A percentile compares a stretch with the other conserved stretches of the same genome.
Conservation (phyloP, 2,113 vertebrate species). For the Mesoclemmys tuberculata region DNA sequence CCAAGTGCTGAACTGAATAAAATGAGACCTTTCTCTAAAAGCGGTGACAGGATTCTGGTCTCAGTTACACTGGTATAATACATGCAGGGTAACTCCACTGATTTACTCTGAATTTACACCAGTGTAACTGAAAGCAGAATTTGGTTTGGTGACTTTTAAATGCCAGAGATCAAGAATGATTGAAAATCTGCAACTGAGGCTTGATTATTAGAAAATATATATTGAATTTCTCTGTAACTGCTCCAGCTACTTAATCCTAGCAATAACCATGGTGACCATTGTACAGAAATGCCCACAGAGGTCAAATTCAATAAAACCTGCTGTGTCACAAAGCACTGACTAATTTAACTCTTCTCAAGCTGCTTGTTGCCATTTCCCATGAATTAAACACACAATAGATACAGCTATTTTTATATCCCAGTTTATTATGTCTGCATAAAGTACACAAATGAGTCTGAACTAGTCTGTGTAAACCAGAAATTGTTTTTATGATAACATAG, state of each 20-base stretch:
- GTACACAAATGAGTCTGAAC: neutral
- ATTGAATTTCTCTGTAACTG: neutral
- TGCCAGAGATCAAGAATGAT: neutral
- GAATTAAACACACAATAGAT: neutral
- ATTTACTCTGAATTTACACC: neutral
- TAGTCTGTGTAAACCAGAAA: neutral
- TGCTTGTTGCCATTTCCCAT: neutral
- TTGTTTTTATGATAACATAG: neutral
- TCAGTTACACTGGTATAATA: neutral
- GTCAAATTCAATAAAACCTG: conserved; percentile 3
- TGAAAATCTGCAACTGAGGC: conserved; percentile 11
- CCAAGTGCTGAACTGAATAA: neutral
- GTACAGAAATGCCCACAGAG: neutral
- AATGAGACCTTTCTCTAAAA: neutral
- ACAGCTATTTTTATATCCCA: neutral
- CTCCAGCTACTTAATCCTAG: conserved; percentile 12
- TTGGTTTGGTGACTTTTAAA: neutral
- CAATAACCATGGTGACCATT: neutral
- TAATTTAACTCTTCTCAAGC: neutral
- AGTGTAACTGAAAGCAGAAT: neutral
- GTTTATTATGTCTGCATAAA: neutral
- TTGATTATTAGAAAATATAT: neutral
- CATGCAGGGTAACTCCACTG: neutral
- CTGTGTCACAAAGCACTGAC: neutral
- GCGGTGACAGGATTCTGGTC: neutral